Base-by-base conservation (phyloP, 2,888 invertebrate genomes). In the Ctenicera cuprea region DNA sequence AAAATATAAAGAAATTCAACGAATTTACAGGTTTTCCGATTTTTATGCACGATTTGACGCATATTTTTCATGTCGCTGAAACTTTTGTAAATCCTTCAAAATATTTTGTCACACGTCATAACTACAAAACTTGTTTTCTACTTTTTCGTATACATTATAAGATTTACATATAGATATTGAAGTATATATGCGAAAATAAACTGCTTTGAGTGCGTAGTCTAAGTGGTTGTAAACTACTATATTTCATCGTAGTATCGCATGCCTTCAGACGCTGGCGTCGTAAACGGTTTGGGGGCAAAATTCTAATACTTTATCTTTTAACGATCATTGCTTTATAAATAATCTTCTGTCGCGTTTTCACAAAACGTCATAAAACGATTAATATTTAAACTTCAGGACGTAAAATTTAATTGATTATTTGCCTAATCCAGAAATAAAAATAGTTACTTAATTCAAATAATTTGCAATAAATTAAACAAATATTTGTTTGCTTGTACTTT, bases 261-360 rank as follows among this genome's bases (percentile, higher is more conserved):
- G 43, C 62, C 22, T 63, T 63, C 33, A n/a, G 48, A 64, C 45
- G 48, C 45, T 43, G 63, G 22, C 26, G 26, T 43, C 63, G 16
- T 41, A 30, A 45, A 26, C 41, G 41, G 9, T 45, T 26, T 38
- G 63, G 20, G 61, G 26, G 45, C 63, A 63, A 63, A 63, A 63
- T 43, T 63, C 63, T 63, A 63, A 63, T 63, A 63, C n/a, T 20
- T 63, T 63, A 59, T 45, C 22, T 45, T 45, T 43, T 61, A 61
- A 63, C 45, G 43, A 43, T 45, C 14, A n/a, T 26, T 41, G 45
- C 45, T 50, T 54, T 54, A n/a, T 61, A 61, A 61, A 61, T 38
- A 61, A 41, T 61, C 12, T 20, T 38, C 16, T 9, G 12, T 18
- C 38, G 14, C 3, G 12, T 38, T 61, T 61, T 12, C 41, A n/a